Base-by-base conservation (phyloP, 2,113 vertebrate species). In the Nicator chloris region DNA sequence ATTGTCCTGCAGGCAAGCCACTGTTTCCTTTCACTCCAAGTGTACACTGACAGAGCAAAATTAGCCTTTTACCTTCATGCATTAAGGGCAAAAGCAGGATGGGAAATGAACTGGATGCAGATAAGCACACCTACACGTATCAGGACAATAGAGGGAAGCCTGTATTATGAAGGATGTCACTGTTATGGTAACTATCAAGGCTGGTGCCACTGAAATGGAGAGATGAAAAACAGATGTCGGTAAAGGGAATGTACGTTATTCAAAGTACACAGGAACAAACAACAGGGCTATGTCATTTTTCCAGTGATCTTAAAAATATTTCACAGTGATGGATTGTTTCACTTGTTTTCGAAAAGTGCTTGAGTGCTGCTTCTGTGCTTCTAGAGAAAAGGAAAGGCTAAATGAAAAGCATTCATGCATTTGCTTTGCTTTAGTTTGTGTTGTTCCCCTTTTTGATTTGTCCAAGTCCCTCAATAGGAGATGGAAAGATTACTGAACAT, bases 141-240 rank as follows among this genome's bases (percentile, higher is more conserved):
- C 0, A 1, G 82, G 92, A 97, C 96, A 97, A 96, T 97, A 88
- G 94, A 66, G 95, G 95, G 94, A 97, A 95, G 85, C 93, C 76
- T 24, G 72, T 66, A 11, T 88, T 60, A 19, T 12, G 13, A 42
- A 92, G 90, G 92, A 90, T 94, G 83, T 96, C 82, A 90, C 85
- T 93, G 94, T 95, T 96, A 86, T 17, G 71, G 88, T 86, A 51
- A 64, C 93, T 91, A n/a, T 94, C 82, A 56, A 83, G 82, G 53
- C 40, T 84, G 68, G 47, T 95, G 85, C 69, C 85, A 42, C 85
- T 93, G 35, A 83, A 92, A 81, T 93, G 88, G 86, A 90, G 90
- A 94, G 95, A 94, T 86, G 86, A 88, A 94, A 95, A 96, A 27
- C 91, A 96, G 92, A 93, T 96, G 93, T 90, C 37, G 9, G 60